These are phyloP conservation scores for Myrmophylax atrothorax DNA, from an alignment of 2,113 vertebrate species.

Conservation along the genomic window DNA sequence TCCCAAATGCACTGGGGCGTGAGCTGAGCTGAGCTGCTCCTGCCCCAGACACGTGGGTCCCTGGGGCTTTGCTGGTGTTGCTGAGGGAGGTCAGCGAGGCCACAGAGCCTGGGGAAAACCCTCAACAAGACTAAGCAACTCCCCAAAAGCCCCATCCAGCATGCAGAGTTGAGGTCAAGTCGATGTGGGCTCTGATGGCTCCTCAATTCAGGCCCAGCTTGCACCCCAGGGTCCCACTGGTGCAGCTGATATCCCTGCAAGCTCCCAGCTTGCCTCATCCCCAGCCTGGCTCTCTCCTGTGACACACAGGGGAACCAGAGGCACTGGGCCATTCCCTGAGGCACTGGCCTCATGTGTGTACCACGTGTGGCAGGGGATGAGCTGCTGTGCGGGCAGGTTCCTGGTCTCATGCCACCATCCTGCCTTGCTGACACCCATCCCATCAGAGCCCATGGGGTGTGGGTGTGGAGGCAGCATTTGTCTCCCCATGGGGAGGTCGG, in stretches of 20 bases:
- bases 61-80: not conserved
- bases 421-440: not conserved
- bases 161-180: not conserved
- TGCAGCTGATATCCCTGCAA: not conserved
- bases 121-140: not conserved
- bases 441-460: accelerated
- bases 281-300: not conserved
- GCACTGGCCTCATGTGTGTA: accelerated
- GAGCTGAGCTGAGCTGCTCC: not conserved
- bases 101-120: not conserved
- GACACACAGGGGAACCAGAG: not conserved
- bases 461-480: not conserved
- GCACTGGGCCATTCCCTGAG: accelerated
- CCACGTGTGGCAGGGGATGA: not conserved
- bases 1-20: accelerated
- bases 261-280: accelerated
- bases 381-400: accelerated
- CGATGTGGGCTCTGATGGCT: accelerated
- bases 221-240: accelerated
- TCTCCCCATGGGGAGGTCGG: not conserved
- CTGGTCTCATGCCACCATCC: accelerated
- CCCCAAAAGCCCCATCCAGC: not conserved
- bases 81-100: not conserved
- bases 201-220: not conserved
- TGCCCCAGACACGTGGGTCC: not conserved